Evolutionary conservation across 1,140 invertebrate genomes (phyloP), one percentile per base, ranked within the genome.

Genomic region (Cecropterus lyciades): DNA sequence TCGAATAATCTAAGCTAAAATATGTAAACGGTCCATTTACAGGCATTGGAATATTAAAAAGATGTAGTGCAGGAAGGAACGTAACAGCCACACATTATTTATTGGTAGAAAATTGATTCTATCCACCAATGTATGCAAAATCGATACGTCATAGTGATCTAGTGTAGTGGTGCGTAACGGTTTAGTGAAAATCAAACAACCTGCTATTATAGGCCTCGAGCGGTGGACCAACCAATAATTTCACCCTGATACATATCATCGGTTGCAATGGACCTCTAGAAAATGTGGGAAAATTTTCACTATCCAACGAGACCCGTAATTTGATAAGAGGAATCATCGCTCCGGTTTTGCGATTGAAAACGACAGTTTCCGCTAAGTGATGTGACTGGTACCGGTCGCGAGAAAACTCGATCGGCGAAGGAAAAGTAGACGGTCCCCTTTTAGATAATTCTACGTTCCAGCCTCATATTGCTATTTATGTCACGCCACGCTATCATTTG

Each of bases 261-360:
- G 74, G 66, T 51, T 53, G 33, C 75, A 75, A 76, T 73, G 59
- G 63, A 67, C 73, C 59, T 65, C 72, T 75, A 89, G 88, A 91
- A 89, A 91, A 91, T 88, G 85, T 86, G 85, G 82, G 83, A 87
- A 90, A 78, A 86, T 86, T 88, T 89, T 88, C 88, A 87, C 84
- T 85, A 77, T 78, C 80, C 78, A 65, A 79, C 72, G 40, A 73
- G 69, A 73, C 80, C 80, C 69, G 82, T 82, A 85, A 91, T 91
- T 91, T 89, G 85, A 91, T 89, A 84, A 86, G 84, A 73, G 69
- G 84, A 85, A 88, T 87, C 88, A 84, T 88, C 80, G 80, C 83
- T 77, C 82, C 73, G 78, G 78, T 83, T 84, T 53, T 75, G 63
- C 76, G 67, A 85, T 84, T 78, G 89, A 91, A 89, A 91, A 82